These are phyloP conservation scores for Aythya baeri DNA, from an alignment of 2,113 vertebrate genomes.

Conservation along the genomic window DNA sequence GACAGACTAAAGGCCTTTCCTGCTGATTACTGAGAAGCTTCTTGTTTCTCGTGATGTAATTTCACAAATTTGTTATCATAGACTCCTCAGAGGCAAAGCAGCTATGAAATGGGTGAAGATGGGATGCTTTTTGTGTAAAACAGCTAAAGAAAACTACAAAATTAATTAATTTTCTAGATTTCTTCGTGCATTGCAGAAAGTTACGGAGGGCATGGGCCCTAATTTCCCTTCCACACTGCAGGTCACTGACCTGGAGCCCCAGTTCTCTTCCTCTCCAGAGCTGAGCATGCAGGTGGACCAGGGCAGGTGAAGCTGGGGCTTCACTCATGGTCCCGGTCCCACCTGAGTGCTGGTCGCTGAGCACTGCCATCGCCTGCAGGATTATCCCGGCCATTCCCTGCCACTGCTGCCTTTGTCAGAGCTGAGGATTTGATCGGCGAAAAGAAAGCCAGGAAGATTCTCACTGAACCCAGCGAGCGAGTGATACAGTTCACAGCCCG, in stretches of 20 bases:
- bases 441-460: neutral
- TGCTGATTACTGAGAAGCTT: neutral
- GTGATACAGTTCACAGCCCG: fast-evolving
- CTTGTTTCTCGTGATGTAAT: neutral
- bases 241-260: neutral
- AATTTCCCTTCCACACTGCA: neutral
- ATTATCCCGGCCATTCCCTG: neutral
- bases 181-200: neutral
- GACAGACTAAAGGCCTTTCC: neutral
- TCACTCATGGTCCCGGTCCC: neutral
- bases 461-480: fast-evolving
- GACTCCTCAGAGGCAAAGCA: neutral
- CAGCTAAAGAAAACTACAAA: neutral
- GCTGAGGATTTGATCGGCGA: neutral
- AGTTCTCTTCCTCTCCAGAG: too few species aligned
- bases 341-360: neutral
- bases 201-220: neutral
- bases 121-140: neutral
- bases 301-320: neutral
- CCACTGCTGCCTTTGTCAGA: neutral
- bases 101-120: neutral
- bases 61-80: neutral
- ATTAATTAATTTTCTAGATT: neutral
- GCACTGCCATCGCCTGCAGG: fast-evolving
- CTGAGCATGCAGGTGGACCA: too few species aligned